Evolutionary conservation across 1,140 invertebrate species (phyloP), one percentile per base, ranked within the genome.

Genomic region (Melitaea cinxia): DNA sequence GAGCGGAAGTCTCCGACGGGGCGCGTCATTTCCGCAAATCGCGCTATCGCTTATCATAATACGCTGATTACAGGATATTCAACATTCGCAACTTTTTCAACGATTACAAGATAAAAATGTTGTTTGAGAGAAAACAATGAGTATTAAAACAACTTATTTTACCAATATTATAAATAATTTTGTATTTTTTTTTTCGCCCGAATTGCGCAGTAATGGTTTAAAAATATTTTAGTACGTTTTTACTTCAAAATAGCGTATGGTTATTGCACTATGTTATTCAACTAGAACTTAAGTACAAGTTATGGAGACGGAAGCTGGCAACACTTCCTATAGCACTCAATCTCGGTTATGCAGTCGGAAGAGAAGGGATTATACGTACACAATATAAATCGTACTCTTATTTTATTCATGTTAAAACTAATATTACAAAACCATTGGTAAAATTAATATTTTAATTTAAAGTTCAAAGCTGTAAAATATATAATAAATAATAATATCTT

Each of bases 1-100:
- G 75, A 73, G 56, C 78, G 77, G 78, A 79, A 81, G 57, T 26
- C 45, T 14, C 23, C 47, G 66, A 60, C 56, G 55, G 30, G 15
- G n/a, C 37, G 9, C 69, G 64, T 67, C 69, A 71, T 50, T 69
- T 65, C 57, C 68, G 50, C 54, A 35, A 24, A 21, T n/a, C 24
- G 33, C 26, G 58, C 65, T 45, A 15, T 42, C 33, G 50, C 57
- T 68, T 62, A 64, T 62, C 65, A 67, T 7, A 30, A 21, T 6
- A n/a, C 49, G 28, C 26, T 57, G 54, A 57, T 57, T 57, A 57
- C n/a, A 17, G 54, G 15, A 3, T 42, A 57, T 57, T 57, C 62
- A 65, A 56, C 62, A 57, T 50, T 57, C 30, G 54, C 45, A 24
- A 3, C 5, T 49, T 49, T 49, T 30, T 26, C 42, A 59, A 49